Evolutionary conservation across 2,888 invertebrate genomes (phyloP), one percentile per base, ranked within the genome.

Genomic region (Pandemis corylana): DNA sequence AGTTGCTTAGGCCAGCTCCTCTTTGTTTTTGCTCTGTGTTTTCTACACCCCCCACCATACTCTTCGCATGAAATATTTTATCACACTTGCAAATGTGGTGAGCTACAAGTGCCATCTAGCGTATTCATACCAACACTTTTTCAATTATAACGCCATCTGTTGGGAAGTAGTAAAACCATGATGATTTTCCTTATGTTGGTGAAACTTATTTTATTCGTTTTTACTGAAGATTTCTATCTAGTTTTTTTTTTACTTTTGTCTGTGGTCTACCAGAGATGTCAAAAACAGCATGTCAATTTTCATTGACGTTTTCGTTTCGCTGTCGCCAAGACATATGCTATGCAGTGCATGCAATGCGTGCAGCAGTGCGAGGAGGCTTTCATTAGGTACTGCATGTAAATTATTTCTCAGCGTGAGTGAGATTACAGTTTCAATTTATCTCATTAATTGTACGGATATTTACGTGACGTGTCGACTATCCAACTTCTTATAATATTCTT

Each of bases 91-190:
- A 20, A 20, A 20, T 49, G 10, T 49, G 10, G 49, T 12, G 49
- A 49, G 49, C 49, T 49, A 12, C 12, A 0, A 2, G 10, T 2
- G 13, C 49, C 49, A 44, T 44, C 44, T 44, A 44, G 9, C 44
- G 9, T 7, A 44, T 7, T 44, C 5, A 44, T 7, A 44, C 7
- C 44, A 7, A 9, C 44, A 9, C 7, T 9, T 44, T 44, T 44
- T 9, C 44, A 7, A 7, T 44, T 44, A 5, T 9, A 44, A 13
- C 61, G 61, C 59, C 71, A 72, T 72, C 71, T 72, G 61, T 46
- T 0, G 66, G 9, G 28, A 20, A 66, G 46, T 71, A 72, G 71
- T 49, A 6, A 59, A 61, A 66, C 36, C 65, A 59, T 12, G 28
- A 28, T 36, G 6, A 7, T 28, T 28, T 36, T 28, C 28, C 28